Conservation (phyloP, 2,888 invertebrate genomes). For the Eristalis intricaria region DNA sequence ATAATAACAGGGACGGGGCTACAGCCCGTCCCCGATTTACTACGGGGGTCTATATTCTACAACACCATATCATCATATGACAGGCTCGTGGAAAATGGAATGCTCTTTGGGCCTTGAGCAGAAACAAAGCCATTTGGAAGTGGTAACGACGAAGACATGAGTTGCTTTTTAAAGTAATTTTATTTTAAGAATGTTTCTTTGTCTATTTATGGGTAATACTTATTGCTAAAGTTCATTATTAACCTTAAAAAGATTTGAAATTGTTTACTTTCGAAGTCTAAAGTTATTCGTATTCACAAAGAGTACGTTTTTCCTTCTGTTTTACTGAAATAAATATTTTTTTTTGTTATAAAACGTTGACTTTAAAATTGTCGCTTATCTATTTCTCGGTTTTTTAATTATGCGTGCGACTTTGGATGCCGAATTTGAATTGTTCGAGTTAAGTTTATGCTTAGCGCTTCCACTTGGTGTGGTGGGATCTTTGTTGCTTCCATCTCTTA, state of each 20-base stretch:
- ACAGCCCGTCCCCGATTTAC: too few relatives aligned
- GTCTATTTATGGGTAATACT: too few relatives aligned
- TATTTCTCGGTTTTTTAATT: constrained; percentile 91
- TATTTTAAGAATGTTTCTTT: too few relatives aligned
- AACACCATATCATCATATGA: too few relatives aligned
- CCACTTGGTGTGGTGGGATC: constrained; percentile 77
- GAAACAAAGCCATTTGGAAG: too few relatives aligned
- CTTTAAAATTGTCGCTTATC: constrained; percentile 80
- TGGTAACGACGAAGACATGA: too few relatives aligned
- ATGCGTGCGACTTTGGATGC: constrained; percentile 87
- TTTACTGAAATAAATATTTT: not conserved
- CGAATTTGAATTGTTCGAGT: constrained; percentile 79
- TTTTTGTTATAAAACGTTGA: not conserved
- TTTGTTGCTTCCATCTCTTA: constrained; percentile 77
- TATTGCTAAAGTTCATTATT: not conserved
- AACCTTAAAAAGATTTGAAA: not conserved
- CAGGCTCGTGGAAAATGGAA: too few relatives aligned
- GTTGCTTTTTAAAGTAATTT: too few relatives aligned
- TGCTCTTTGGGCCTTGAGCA: too few relatives aligned
- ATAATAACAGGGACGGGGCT: too few relatives aligned
- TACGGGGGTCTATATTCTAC: too few relatives aligned
- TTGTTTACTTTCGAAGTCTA: not conserved
- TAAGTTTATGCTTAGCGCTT: constrained; percentile 83
- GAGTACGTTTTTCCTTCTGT: not conserved
- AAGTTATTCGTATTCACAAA: not conserved